These are phyloP conservation scores for Drosophila koepferae DNA, from an alignment of 2,888 invertebrate species.

Conservation along the genomic window DNA sequence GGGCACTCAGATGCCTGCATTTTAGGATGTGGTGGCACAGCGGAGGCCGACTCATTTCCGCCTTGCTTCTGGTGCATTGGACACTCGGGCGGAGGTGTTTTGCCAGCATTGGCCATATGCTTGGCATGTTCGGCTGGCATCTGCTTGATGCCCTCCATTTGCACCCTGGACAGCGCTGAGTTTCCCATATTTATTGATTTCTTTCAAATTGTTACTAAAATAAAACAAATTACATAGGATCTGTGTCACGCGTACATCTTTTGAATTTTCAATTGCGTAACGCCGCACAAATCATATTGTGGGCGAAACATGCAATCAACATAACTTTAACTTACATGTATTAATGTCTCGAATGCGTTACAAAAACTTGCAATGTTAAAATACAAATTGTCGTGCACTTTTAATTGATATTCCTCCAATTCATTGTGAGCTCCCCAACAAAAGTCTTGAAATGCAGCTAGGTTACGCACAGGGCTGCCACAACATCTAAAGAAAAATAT, in stretches of 20 bases:
- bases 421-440: conserved; percentile 39
- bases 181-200: conserved; percentile 59
- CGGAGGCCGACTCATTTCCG: conserved; percentile 57
- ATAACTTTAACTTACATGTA: conserved; percentile 38
- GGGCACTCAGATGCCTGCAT: conserved; percentile 89
- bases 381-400: conserved; percentile 31
- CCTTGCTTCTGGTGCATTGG: conserved; percentile 91
- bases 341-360: conserved; percentile 12
- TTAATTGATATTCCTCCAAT: conserved; percentile 59
- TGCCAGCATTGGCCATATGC: conserved; percentile 52
- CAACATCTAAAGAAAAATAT: conserved; percentile 1
- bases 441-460: conserved; percentile 43
- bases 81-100: conserved; percentile 91
- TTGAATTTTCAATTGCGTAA: conserved; percentile 63
- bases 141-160: conserved; percentile 62
- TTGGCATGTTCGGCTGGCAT: conserved; percentile 61
- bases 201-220: conserved; percentile 10
- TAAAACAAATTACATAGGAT: conserved; percentile 8
- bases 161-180: conserved; percentile 50
- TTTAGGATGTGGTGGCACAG: conserved; percentile 72
- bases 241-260: conserved; percentile 51
- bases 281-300: conserved; percentile 6
- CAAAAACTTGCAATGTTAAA: conserved; percentile 10
- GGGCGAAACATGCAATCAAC: fast-evolving
- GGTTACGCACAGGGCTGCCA: conserved; percentile 62